These are phyloP conservation scores for Gasteruption jaculator DNA, from an alignment of 2,888 invertebrate genomes.

Conservation along the genomic window DNA sequence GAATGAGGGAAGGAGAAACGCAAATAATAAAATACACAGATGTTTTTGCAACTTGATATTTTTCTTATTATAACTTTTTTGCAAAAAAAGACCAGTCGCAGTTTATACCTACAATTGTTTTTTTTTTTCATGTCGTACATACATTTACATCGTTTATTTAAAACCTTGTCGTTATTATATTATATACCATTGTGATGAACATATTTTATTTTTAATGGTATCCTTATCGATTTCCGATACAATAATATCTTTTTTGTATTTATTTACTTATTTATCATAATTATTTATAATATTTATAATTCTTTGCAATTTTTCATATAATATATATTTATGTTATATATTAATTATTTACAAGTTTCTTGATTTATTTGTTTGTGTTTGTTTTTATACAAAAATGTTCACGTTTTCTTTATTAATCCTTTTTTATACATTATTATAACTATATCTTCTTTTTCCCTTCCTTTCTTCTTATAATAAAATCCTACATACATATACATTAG, in stretches of 20 bases:
- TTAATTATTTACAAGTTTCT: constrained; percentile 46
- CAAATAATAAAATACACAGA: no score
- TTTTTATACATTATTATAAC: constrained; percentile 46
- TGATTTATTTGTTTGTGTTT: no score
- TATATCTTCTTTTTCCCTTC: constrained; percentile 29
- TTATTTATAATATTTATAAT: constrained; percentile 22
- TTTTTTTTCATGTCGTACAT: constrained; percentile 18
- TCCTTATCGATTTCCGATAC: constrained; percentile 28
- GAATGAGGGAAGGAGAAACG: background rate
- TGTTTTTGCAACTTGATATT: constrained; percentile 24
- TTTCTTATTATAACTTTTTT: constrained; percentile 26
- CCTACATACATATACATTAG: constrained; percentile 30
- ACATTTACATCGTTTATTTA: constrained; percentile 17
- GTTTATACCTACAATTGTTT: constrained; percentile 17
- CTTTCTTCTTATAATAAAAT: no score
- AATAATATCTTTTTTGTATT: constrained; percentile 21
- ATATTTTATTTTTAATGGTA: constrained; percentile 25
- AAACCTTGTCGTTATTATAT: constrained; percentile 29
- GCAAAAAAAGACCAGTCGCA: constrained; percentile 25
- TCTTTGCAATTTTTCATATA: constrained; percentile 18
- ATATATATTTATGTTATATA: constrained; percentile 37
- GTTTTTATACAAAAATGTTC: constrained; percentile 48
- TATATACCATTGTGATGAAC: constrained; percentile 25
- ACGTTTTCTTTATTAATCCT: no score
- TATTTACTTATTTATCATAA: constrained; percentile 11